phyloP scores from a whole-genome alignment of 1,140 invertebrate species.

The Brachionus asplanchnoidis region DNA sequence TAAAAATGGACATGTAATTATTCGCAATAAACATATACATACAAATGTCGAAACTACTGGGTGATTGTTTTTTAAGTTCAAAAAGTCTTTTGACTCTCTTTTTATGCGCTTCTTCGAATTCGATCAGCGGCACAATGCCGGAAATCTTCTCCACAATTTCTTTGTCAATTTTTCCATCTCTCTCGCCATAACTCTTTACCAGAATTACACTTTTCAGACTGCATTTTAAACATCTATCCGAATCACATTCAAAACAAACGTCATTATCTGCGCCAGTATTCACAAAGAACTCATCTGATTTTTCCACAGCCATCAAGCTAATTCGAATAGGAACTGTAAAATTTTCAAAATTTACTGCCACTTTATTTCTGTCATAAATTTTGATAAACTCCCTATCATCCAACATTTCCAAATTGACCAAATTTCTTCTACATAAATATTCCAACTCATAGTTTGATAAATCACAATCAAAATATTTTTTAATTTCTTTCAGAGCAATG shows the following conservation, averaged over 20 bases:
- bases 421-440: neutral
- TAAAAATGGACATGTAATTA: neutral
- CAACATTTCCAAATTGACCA: neutral
- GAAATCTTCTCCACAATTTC: neutral
- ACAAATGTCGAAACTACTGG: neutral
- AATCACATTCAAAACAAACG: neutral
- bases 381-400: conserved; percentile 2
- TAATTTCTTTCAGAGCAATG: neutral
- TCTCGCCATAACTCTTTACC: neutral
- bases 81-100: neutral
- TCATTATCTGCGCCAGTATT: neutral
- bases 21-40: neutral
- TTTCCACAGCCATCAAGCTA: neutral
- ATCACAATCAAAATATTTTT: conserved; percentile 37
- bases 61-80: neutral
- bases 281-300: too few relatives aligned
- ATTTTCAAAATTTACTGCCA: conserved; percentile 22
- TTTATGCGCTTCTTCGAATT: neutral
- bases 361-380: neutral
- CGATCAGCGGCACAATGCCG: neutral
- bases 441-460: conserved; percentile 7
- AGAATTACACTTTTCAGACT: neutral
- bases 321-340: conserved; percentile 12
- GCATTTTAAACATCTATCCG: neutral
- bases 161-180: neutral